phyloP scores from a whole-genome alignment of 2,888 invertebrate genomes.

The Uropetala carovei region DNA sequence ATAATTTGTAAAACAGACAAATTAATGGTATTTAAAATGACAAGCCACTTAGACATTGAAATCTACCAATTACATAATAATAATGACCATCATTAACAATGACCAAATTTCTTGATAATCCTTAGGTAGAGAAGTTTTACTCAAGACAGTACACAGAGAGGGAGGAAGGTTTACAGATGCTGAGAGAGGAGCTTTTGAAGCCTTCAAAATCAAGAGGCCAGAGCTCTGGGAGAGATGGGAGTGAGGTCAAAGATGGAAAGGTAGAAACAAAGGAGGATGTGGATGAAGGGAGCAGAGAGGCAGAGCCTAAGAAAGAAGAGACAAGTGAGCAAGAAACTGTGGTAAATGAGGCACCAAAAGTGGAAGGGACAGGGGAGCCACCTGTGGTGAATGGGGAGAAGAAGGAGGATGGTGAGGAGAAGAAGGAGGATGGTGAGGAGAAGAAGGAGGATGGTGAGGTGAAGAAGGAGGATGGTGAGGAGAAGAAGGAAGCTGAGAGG shows the following conservation, averaged over 20 bases:
- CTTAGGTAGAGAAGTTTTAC: conserved; percentile 91
- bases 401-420: neutral
- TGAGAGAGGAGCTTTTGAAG: conserved; percentile 78
- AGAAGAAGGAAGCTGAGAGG: neutral
- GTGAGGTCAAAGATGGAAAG: conserved; percentile 83
- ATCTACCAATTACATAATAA: neutral
- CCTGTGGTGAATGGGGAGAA: neutral
- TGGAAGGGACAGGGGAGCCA: neutral
- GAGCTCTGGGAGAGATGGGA: conserved; percentile 93
- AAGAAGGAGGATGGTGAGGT: conserved; percentile 17
- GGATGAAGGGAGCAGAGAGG: neutral
- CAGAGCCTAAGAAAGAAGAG: conserved; percentile 10
- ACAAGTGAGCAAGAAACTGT: neutral
- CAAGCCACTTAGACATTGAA: neutral
- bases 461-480: conserved; percentile 37
- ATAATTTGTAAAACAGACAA: neutral
- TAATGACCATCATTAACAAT: neutral
- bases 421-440: neutral
- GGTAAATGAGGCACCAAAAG: neutral
- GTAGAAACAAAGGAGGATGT: conserved; percentile 73
- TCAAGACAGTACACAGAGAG: conserved; percentile 93
- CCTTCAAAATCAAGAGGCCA: conserved; percentile 74
- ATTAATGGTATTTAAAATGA: neutral
- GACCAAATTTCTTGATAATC: conserved; percentile 35
- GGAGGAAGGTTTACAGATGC: conserved; percentile 88